Evolutionary conservation across 2,113 vertebrate species (phyloP).

Genomic region (Trinectes maculatus): DNA sequence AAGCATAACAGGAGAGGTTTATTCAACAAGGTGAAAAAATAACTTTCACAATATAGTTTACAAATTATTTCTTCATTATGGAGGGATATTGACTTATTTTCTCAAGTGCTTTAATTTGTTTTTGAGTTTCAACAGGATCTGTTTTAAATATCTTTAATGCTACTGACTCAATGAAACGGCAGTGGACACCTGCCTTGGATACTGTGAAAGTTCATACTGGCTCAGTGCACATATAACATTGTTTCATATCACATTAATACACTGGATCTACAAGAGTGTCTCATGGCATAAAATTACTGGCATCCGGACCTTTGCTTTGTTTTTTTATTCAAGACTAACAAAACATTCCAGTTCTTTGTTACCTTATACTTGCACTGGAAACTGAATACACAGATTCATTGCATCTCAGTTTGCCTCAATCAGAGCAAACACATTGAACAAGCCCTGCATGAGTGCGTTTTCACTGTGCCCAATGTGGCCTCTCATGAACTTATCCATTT

Average conservation of each 20-base stretch:
- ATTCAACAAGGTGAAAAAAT: no score
- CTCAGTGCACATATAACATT: background rate
- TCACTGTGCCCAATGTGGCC: conserved; percentile 2
- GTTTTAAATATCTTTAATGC: conserved; percentile 24
- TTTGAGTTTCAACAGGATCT: conserved; percentile 19
- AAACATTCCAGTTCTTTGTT: background rate
- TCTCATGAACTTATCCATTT: conserved; percentile 31
- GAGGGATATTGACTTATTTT: no score
- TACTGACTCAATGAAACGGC: background rate
- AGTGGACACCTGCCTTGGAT: conserved; percentile 42
- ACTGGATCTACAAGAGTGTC: conserved; percentile 30
- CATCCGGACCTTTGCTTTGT: background rate
- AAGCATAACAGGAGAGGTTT: no score
- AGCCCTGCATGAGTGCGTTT: no score
- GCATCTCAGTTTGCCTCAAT: background rate
- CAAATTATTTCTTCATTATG: no score
- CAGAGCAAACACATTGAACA: no score
- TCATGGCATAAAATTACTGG: background rate
- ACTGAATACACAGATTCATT: background rate
- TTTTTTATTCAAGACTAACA: conserved; percentile 1
- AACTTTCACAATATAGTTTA: background rate
- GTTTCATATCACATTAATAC: background rate
- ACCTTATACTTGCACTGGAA: background rate
- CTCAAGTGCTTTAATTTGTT: no score
- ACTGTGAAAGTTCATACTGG: no score